Conservation (phyloP, 2,797 vertebrate genomes). For the Amblyraja radiata region DNA sequence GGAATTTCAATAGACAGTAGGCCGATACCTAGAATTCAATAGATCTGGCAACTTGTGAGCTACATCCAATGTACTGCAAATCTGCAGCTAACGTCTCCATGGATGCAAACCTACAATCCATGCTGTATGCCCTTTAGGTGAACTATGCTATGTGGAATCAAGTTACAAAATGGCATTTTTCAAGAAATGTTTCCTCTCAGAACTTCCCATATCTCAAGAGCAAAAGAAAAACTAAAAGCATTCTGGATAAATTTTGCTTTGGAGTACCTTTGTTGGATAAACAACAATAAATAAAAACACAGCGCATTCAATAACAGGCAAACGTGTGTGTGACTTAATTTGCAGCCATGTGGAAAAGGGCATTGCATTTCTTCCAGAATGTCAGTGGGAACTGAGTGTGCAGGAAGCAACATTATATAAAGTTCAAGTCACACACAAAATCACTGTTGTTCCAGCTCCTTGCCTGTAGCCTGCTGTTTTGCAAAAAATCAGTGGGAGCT, state of each 20-base stretch:
- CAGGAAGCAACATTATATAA: neutral
- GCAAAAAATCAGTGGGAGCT: neutral
- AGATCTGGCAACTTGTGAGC: neutral
- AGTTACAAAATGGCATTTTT: neutral
- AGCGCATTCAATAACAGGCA: neutral
- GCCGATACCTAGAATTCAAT: neutral
- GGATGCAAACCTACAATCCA: neutral
- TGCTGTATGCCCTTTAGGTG: neutral
- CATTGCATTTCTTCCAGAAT: neutral
- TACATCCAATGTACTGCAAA: too few species aligned
- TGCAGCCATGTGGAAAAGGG: neutral
- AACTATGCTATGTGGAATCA: neutral
- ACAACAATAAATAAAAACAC: neutral
- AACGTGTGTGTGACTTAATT: neutral
- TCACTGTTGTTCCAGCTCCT: neutral
- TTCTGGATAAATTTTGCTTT: neutral
- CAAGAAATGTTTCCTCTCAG: neutral
- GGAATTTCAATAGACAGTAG: neutral
- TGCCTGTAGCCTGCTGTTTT: neutral
- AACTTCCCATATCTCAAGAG: neutral
- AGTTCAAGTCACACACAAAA: neutral
- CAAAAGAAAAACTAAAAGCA: neutral
- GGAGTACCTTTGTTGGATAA: neutral
- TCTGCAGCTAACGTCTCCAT: neutral
- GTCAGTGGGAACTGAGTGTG: neutral